Evolutionary conservation across 2,113 vertebrate genomes (phyloP).

Genomic region (Seriola quinqueradiata): DNA sequence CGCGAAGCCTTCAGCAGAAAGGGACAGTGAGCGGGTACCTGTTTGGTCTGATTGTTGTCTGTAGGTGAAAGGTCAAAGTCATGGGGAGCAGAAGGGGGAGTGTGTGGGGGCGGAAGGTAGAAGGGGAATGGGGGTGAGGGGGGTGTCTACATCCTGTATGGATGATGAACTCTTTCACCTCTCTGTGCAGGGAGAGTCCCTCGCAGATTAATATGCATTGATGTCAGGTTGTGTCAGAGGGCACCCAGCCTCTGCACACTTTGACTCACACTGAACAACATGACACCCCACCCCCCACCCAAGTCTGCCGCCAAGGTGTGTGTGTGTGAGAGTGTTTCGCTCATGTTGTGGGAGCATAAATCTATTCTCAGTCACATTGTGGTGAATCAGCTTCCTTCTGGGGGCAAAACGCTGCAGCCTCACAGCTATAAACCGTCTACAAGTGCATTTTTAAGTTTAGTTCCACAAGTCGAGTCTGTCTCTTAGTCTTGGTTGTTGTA

Average conservation of each 20-base stretch:
- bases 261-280: neutral
- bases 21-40: neutral
- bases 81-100: neutral
- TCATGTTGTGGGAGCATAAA: neutral
- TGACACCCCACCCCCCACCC: neutral
- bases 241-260: neutral
- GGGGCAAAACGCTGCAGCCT: too few relatives aligned
- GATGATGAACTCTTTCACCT: slow-evolving; percentile 34
- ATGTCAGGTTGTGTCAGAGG: neutral
- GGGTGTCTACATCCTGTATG: neutral
- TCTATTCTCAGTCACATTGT: neutral
- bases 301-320: neutral
- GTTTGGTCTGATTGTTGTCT: neutral
- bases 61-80: slow-evolving; percentile 17
- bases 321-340: neutral
- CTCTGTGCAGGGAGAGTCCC: slow-evolving; percentile 25
- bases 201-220: neutral
- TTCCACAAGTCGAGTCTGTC: neutral
- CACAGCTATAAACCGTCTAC: too few relatives aligned
- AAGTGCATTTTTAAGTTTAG: too few relatives aligned
- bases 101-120: neutral
- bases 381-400: too few relatives aligned
- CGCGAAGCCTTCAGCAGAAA: neutral
- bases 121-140: neutral
- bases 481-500: neutral